Conservation (phyloP, 2,113 vertebrate genomes). For the Rutilus rutilus region DNA sequence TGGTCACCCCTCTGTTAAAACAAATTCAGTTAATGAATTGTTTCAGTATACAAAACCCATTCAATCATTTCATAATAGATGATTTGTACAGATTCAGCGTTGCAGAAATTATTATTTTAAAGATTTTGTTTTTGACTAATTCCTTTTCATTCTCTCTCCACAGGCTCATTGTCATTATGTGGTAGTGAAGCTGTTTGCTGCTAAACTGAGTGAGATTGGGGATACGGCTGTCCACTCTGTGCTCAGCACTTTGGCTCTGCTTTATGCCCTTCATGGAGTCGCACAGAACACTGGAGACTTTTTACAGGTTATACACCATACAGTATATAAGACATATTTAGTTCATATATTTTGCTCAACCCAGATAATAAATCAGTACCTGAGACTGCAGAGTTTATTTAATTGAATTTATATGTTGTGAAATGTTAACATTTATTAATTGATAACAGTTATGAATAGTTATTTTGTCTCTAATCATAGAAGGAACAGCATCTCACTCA, state of each 20-base stretch:
- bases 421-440: too few relatives aligned
- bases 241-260: slow-evolving; percentile 82
- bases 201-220: slow-evolving; percentile 80
- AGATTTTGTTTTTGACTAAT: neutral
- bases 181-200: slow-evolving; percentile 88
- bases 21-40: neutral
- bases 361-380: too few relatives aligned
- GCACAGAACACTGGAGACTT: slow-evolving; percentile 88
- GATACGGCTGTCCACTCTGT: slow-evolving; percentile 79
- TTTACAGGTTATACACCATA: slow-evolving; percentile 79
- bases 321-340: neutral
- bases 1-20: neutral
- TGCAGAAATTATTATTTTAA: neutral
- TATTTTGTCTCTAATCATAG: too few relatives aligned
- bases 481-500: too few relatives aligned
- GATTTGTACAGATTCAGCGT: neutral
- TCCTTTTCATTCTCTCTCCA: neutral
- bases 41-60: neutral
- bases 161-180: slow-evolving; percentile 98
- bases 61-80: neutral
- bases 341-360: neutral
- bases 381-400: too few relatives aligned
- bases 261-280: slow-evolving; percentile 89
- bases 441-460: too few relatives aligned
- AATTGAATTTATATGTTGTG: too few relatives aligned